Conservation (phyloP, 2,113 vertebrate species). For the Condylura cristata region DNA sequence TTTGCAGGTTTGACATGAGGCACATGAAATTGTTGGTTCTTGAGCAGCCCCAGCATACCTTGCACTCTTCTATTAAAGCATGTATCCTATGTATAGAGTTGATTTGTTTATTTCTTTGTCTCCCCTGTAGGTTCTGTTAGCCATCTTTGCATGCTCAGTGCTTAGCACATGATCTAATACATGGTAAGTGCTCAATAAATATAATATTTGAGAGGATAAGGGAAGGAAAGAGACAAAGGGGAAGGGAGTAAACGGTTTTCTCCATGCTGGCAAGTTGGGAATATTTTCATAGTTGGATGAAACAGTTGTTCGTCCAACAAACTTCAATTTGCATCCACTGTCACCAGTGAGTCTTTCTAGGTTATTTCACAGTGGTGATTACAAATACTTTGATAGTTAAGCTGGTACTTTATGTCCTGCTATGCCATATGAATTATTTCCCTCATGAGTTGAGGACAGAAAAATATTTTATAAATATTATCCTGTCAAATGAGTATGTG, state of each 20-base stretch:
- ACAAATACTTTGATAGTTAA: constrained; percentile 53
- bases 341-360: background rate
- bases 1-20: background rate
- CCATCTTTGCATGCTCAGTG: background rate
- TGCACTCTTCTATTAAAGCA: background rate
- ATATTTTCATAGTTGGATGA: background rate
- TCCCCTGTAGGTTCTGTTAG: background rate
- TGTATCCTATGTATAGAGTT: background rate
- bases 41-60: background rate
- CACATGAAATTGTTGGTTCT: background rate
- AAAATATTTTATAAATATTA: constrained; percentile 82
- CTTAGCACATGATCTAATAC: background rate
- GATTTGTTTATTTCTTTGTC: background rate
- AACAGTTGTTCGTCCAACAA: background rate
- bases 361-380: constrained; percentile 10
- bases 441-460: constrained; percentile 68
- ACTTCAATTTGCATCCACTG: background rate
- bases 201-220: background rate
- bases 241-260: background rate
- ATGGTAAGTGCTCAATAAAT: background rate
- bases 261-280: background rate
- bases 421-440: constrained; percentile 67
- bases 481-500: constrained; percentile 76
- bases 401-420: constrained; percentile 59
- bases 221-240: background rate